Evolutionary conservation across 2,888 invertebrate species (phyloP).

Genomic region (Andrena dorsata): DNA sequence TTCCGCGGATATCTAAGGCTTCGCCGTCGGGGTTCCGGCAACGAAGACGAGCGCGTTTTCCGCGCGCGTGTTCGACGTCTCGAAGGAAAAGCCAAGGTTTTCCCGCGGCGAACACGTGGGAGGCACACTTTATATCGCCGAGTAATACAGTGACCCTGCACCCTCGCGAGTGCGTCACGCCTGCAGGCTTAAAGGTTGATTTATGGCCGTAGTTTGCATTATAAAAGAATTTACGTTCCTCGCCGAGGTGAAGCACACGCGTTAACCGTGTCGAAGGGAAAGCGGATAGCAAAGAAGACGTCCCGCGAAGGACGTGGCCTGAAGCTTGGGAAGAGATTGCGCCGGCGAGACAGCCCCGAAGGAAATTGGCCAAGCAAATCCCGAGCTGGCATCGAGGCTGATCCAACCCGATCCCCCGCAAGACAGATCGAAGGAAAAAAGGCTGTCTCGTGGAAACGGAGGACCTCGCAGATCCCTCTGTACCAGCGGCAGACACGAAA

Average conservation of each 20-base stretch:
- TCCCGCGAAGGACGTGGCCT: too few species aligned
- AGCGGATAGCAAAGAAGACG: background rate
- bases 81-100: too few species aligned
- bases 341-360: background rate
- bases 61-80: too few species aligned
- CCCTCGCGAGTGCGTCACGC: too few species aligned
- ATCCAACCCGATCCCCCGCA: conserved; percentile 10
- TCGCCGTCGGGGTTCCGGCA: conserved; percentile 55
- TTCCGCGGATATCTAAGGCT: conserved; percentile 65
- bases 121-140: too few species aligned
- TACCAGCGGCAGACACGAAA: conserved; percentile 25
- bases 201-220: too few species aligned
- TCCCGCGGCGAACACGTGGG: too few species aligned
- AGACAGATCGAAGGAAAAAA: conserved; percentile 31
- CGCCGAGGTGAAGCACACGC: background rate
- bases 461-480: background rate
- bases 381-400: background rate
- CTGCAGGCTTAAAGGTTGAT: too few species aligned
- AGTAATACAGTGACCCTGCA: too few species aligned
- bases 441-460: background rate
- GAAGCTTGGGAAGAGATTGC: background rate
- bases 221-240: too few species aligned
- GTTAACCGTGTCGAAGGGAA: background rate
- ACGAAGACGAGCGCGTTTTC: conserved; percentile 26
- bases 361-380: conserved; percentile 27